phyloP scores from a whole-genome alignment of 2,888 invertebrate species.

The Agrotis ipsilon region DNA sequence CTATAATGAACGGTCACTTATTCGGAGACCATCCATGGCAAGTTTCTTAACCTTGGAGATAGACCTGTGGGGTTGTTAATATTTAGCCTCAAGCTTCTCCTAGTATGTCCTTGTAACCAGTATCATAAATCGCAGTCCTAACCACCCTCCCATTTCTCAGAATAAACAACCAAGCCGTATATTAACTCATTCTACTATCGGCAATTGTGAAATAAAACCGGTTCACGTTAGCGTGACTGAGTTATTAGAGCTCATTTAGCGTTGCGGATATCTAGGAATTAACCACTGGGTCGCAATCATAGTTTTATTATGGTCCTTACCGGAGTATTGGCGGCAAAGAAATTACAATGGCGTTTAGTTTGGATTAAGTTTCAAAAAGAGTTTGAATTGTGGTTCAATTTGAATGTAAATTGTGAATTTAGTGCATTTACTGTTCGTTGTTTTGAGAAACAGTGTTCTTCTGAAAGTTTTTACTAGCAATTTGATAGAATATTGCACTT shows the following conservation, averaged over 20 bases:
- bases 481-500: too few relatives aligned
- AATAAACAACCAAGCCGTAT: slow-evolving; percentile 36
- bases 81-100: too few relatives aligned
- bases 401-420: neutral
- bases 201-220: slow-evolving; percentile 45
- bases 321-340: slow-evolving; percentile 46
- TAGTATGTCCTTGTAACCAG: neutral
- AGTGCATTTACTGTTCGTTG: neutral
- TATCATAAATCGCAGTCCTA: slow-evolving; percentile 4
- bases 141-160: slow-evolving; percentile 26
- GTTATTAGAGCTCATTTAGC: slow-evolving; percentile 49
- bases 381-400: neutral
- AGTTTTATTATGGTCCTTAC: slow-evolving; percentile 66
- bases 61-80: too few relatives aligned
- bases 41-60: too few relatives aligned
- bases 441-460: neutral
- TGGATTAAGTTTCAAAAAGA: neutral
- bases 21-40: too few relatives aligned
- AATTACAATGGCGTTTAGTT: slow-evolving; percentile 25
- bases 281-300: slow-evolving; percentile 28
- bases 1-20: too few relatives aligned
- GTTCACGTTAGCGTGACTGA: slow-evolving; percentile 58
- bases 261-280: slow-evolving; percentile 40
- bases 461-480: too few relatives aligned
- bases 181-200: slow-evolving; percentile 57